Evolutionary conservation across 2,888 invertebrate species (phyloP).

Genomic region (Oscheius myriophilus): DNA sequence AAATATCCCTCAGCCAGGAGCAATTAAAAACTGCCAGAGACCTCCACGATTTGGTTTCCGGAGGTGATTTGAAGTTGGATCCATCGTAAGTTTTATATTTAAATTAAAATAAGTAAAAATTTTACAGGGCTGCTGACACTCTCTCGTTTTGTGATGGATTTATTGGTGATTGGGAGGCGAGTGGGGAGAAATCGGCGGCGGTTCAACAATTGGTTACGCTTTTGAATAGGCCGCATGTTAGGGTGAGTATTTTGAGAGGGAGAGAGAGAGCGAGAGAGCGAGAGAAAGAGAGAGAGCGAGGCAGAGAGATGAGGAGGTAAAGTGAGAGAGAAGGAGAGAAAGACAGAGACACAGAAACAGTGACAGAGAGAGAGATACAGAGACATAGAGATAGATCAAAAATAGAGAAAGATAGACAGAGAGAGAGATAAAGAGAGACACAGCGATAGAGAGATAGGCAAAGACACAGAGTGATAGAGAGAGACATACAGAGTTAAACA

Average conservation of each 20-base stretch:
- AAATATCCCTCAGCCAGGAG: slow-evolving; percentile 23
- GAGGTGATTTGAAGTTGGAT: slow-evolving; percentile 25
- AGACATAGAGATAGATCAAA: too few relatives aligned
- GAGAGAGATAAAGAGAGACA: too few relatives aligned
- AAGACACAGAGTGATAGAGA: too few relatives aligned
- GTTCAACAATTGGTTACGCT: slow-evolving; percentile 50
- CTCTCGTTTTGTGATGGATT: slow-evolving; percentile 45
- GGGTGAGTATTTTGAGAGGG: slow-evolving; percentile 22
- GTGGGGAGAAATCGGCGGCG: slow-evolving; percentile 41
- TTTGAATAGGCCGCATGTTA: slow-evolving; percentile 45
- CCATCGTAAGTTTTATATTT: slow-evolving; percentile 11
- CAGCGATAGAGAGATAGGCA: too few relatives aligned
- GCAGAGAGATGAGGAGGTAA: too few relatives aligned
- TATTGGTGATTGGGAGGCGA: slow-evolving; percentile 48
- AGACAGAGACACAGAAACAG: too few relatives aligned
- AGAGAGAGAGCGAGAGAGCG: too few relatives aligned
- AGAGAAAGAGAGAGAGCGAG: background rate
- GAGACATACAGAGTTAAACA: too few relatives aligned
- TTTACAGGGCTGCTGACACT: slow-evolving; percentile 36
- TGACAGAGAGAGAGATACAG: too few relatives aligned
- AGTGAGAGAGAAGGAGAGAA: too few relatives aligned
- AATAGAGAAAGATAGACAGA: background rate
- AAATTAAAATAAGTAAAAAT: background rate
- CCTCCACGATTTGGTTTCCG: slow-evolving; percentile 31
- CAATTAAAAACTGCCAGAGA: slow-evolving; percentile 26